Evolutionary conservation across 2,113 vertebrate species (phyloP).

Genomic region (Sceloporus undulatus): DNA sequence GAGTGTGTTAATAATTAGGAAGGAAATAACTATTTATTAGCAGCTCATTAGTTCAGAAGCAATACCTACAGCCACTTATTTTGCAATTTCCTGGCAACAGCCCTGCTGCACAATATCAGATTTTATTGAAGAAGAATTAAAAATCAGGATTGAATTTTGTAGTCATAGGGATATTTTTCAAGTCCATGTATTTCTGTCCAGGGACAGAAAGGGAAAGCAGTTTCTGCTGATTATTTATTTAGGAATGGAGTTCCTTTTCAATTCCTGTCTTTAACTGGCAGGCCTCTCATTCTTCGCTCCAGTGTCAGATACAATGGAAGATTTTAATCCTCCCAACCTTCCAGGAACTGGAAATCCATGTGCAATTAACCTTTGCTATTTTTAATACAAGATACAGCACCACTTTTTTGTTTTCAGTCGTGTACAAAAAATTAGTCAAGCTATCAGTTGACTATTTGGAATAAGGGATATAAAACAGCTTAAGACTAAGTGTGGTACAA

Average conservation of each 20-base stretch:
- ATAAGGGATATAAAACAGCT: not conserved
- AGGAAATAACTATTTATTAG: not conserved
- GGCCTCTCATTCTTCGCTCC: no score
- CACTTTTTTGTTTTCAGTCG: not conserved
- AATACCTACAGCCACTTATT: not conserved
- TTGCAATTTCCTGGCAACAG: not conserved
- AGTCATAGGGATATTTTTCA: not conserved
- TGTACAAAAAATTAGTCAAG: not conserved
- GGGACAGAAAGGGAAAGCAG: no score
- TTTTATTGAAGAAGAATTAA: not conserved
- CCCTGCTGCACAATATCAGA: not conserved
- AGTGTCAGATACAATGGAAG: not conserved
- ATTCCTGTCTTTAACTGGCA: not conserved
- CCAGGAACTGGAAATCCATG: not conserved
- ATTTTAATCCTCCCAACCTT: no score
- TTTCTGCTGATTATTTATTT: not conserved
- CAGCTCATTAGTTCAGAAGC: not conserved
- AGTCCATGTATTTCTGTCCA: no score
- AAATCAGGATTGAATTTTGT: not conserved
- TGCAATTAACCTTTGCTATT: not conserved
- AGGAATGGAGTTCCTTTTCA: not conserved
- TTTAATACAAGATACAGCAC: no score
- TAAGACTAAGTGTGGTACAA: not conserved
- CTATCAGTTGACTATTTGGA: not conserved
- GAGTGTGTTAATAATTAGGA: constrained; percentile 18